Evolutionary conservation across 2,888 invertebrate species (phyloP), one percentile per base, ranked within the genome.

Genomic region (Diplazon laetatorius): DNA sequence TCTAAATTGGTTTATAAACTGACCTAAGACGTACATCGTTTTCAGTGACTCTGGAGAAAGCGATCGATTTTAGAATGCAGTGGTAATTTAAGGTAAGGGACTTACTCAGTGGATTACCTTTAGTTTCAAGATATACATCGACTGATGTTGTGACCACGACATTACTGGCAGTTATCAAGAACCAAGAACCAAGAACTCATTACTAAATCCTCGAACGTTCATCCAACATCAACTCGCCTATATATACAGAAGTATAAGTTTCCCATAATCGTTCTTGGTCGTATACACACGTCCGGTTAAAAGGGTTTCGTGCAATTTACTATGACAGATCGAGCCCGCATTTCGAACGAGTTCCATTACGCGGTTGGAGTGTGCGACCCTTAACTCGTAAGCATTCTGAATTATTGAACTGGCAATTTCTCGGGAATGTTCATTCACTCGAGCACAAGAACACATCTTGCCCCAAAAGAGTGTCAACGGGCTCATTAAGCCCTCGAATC

Each of bases 381-480:
- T 46, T 16, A 37, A 37, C 66, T n/a, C 9, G 55, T 22, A 48
- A 76, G 81, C 84, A 80, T 78, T 20, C 85, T 90, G 89, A 89
- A 90, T 90, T 90, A 90, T 90, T 90, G 88, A 90, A 83, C 85
- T 86, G 83, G 87, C 88, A 89, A 90, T 90, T 89, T 85, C 88
- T 84, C 80, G 66, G 37, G 25, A 37, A 46, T 55, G 55, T 66
- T 55, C 57, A n/a, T 71, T 57, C 66, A 57, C 48, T 71, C 57
- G 25, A 42, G 57, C 85, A 84, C 83, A 85, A 72, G 84, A 83
- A 84, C 65, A 25, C 75, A 79, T 87, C 84, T 85, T 83, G 86
- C 84, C 86, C 87, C 86, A 59, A 59, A 39, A 85, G 85, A 87
- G 89, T 89, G 89, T 89, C 90, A 89, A 87, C 89, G 85, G 86